Base-by-base conservation (phyloP, 1,140 invertebrate genomes). In the Dinothrombium tinctorium region DNA sequence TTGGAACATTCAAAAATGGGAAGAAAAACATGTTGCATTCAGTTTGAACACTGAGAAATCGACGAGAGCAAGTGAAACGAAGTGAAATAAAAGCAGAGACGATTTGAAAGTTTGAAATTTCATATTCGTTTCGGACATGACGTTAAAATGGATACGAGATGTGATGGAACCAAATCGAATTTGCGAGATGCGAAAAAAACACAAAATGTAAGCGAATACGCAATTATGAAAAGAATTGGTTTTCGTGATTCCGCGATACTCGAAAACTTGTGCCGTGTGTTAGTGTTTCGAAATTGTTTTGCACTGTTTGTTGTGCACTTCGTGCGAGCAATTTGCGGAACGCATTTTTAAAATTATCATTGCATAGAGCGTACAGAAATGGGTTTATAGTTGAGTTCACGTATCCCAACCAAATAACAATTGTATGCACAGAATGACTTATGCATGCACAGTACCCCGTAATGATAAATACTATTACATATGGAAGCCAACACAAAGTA, bases 401-500 rank as follows among this genome's bases (percentile, higher is more conserved):
- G 49, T 69, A 69, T 4, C 66, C 44, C 4, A 69, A 55, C 65
- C 66, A 68, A 4, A 66, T 66, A 39, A 64, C 59, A 4, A 61
- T 59, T 15, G 59, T 61, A 45, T 62, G 55, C 8, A 59, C 40
- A 19, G 47, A 50, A 25, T 51, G 49, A 28, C 43, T 46, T 2
- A 63, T 50, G 52, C 67, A 69, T 32, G 61, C 54, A 53, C 69
- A 72, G 40, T 69, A 66, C 2, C 70, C 69, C 15, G 69, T 62
- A 17, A 72, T 67, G 23, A 69, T 56, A 50, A 71, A 72, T 2
- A 68, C 56, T 36, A 68, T 64, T 47, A 72, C 71, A 51, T 72
- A 72, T 6, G 69, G 69, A 11, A 72, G 52, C 61, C 71, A 72
- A 50, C 69, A 72, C 4, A 69, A 11, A 4, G 69, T 62, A 53